Evolutionary conservation across 1,140 invertebrate species (phyloP), one percentile per base, ranked within the genome.

Genomic region (Phthorimaea operculella): DNA sequence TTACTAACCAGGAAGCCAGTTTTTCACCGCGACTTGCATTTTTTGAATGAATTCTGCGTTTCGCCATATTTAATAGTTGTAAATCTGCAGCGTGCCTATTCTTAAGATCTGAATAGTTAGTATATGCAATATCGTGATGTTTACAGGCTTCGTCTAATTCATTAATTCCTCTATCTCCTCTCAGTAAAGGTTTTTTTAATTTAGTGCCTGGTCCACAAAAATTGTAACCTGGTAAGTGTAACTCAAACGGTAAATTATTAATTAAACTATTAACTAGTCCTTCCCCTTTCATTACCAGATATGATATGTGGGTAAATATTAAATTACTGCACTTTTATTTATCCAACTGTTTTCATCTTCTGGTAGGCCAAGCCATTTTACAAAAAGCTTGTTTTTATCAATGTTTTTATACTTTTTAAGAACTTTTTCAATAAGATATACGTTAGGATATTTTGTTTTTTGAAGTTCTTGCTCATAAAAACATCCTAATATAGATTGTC

Each of bases 401-500:
- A n/a, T n/a, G n/a, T n/a, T n/a, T n/a, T 62, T 59, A 52, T 65
- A 54, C 56, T 34, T 62, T 53, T 54, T 51, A 14, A 78, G 36
- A 45, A 77, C 54, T 55, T 76, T 79, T 55, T 79, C 78, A 47
- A 79, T 58, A 14, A 79, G 56, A 68, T 77, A 79, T 33, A 65
- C 16, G 54, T 80, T 45, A 10, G 75, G 65, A 60, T 60, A 52
- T 34, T 65, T 59, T 12, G 64, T 62, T 66, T 68, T 72, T 48
- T 57, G 47, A 17, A 81, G 39, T 56, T 78, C 71, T 11, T 57
- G 17, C 63, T 72, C 57, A 63, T 83, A 82, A 60, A 86, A 83
- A 42, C 57, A 55, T 16, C 77, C 76, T 50, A 63, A 51, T 28
- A 84, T 76, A 16, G 49, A 45, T 52, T 74, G 28, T 45, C 60